phyloP scores from a whole-genome alignment of 2,113 vertebrate genomes.

The Spilogale gracilis region DNA sequence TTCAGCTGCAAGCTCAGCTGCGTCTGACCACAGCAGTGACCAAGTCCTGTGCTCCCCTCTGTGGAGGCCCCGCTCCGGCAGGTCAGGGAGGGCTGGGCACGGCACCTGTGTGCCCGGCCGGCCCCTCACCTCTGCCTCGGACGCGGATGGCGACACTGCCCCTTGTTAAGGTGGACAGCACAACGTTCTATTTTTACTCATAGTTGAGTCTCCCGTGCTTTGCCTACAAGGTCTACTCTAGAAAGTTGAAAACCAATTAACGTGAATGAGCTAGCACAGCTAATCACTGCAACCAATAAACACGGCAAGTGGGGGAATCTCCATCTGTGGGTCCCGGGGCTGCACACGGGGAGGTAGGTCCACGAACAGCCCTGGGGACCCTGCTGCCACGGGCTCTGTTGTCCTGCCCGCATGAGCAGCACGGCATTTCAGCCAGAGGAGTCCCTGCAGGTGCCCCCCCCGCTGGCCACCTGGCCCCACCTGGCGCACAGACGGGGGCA shows the following conservation, averaged over 20 bases:
- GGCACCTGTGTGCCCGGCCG: rapidly evolving
- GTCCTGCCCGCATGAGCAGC: background rate
- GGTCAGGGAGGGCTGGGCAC: background rate
- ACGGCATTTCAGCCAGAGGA: background rate
- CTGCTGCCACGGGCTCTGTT: background rate
- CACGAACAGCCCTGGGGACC: background rate
- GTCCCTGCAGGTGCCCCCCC: background rate
- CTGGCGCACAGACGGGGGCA: background rate
- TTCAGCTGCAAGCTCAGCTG: rapidly evolving
- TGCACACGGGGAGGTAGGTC: background rate
- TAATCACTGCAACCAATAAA: too few relatives aligned
- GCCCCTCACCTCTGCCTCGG: background rate
- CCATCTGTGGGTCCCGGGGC: too few relatives aligned
- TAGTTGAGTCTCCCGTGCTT: background rate
- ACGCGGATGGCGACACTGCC: background rate
- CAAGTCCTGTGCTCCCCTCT: background rate
- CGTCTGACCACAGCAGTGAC: background rate
- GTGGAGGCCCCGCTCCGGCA: background rate
- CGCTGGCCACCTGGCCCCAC: background rate
- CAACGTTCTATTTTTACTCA: background rate
- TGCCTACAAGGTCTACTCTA: background rate
- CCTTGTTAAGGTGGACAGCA: background rate
- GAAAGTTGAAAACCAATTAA: background rate
- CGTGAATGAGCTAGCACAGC: background rate
- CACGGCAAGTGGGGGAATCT: too few relatives aligned